A percentile compares a stretch with the other conserved stretches of the same genome.
phyloP scores from a whole-genome alignment of 2,888 invertebrate species.

The Pristionchus mayeri region DNA sequence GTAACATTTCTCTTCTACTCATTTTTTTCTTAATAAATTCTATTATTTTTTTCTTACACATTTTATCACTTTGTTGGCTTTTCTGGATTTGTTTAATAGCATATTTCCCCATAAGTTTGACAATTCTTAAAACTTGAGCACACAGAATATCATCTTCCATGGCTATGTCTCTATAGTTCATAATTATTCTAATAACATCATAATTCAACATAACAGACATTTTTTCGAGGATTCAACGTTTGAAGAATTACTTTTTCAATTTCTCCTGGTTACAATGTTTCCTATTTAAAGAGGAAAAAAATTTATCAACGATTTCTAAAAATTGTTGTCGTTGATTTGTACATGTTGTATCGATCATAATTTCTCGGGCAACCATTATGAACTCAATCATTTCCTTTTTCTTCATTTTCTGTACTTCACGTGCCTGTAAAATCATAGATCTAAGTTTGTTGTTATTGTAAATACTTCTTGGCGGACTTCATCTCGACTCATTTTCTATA shows the following conservation, averaged over 20 bases:
- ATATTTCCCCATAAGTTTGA: neutral
- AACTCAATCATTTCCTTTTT: constrained; percentile 58
- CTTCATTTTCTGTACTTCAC: constrained; percentile 53
- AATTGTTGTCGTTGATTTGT: no score
- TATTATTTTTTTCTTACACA: neutral
- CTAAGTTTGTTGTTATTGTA: constrained; percentile 54
- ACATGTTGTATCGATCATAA: neutral
- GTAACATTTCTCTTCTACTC: neutral
- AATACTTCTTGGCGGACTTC: constrained; percentile 54
- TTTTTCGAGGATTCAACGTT: constrained; percentile 51
- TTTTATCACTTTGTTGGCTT: neutral
- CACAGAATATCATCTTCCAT: constrained; percentile 14
- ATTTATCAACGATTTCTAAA: constrained; percentile 43
- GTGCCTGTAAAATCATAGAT: constrained; percentile 51
- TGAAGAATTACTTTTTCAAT: constrained; percentile 55
- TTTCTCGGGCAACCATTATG: constrained; percentile 51
- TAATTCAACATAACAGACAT: constrained; percentile 36
- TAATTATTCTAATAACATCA: constrained; percentile 9
- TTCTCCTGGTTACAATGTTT: constrained; percentile 46
- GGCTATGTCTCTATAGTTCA: neutral
- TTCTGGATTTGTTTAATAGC: neutral
- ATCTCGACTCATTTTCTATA: constrained; percentile 55
- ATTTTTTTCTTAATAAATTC: constrained; percentile 11
- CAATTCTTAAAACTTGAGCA: neutral
- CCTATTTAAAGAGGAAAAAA: constrained; percentile 52